Percentiles rank a stretch among this genome's conserved stretches.
phyloP scores from a whole-genome alignment of 2,113 vertebrate genomes.

The Tyto alba region DNA sequence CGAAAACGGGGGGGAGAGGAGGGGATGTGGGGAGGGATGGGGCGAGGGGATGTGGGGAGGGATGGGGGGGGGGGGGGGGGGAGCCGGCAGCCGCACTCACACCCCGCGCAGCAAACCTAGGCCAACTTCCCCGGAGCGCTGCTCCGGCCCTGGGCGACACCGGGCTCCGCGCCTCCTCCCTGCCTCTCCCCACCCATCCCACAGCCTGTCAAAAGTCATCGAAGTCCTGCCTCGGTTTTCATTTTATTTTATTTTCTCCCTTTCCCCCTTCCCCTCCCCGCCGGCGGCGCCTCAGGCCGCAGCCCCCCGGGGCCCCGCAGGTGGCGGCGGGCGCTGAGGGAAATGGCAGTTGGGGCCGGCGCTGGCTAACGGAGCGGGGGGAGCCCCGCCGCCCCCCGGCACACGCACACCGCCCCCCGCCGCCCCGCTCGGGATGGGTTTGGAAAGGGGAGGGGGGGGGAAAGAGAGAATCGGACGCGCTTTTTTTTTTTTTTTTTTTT shows the following conservation, averaged over 20 bases:
- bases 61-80: conserved; percentile 12
- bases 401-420: neutral
- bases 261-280: neutral
- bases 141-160: conserved; percentile 62
- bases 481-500: too few species aligned
- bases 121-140: conserved; percentile 71
- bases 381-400: neutral
- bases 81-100: neutral
- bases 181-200: conserved; percentile 33
- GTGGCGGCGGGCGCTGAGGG: conserved; percentile 34
- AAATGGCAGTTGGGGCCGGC: conserved; percentile 42
- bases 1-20: conserved; percentile 57
- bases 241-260: neutral
- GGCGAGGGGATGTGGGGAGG: neutral
- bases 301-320: conserved; percentile 44
- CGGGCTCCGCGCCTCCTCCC: conserved; percentile 43
- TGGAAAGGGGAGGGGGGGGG: too few species aligned
- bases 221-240: conserved; percentile 37
- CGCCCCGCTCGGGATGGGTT: too few species aligned
- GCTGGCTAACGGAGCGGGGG: conserved; percentile 6
- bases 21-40: neutral
- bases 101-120: conserved; percentile 69
- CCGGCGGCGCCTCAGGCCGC: conserved; percentile 1
- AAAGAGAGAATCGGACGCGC: too few species aligned
- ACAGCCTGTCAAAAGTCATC: conserved; percentile 72